Evolutionary conservation across 2,113 vertebrate species (phyloP).

Genomic region (Morone chrysops): DNA sequence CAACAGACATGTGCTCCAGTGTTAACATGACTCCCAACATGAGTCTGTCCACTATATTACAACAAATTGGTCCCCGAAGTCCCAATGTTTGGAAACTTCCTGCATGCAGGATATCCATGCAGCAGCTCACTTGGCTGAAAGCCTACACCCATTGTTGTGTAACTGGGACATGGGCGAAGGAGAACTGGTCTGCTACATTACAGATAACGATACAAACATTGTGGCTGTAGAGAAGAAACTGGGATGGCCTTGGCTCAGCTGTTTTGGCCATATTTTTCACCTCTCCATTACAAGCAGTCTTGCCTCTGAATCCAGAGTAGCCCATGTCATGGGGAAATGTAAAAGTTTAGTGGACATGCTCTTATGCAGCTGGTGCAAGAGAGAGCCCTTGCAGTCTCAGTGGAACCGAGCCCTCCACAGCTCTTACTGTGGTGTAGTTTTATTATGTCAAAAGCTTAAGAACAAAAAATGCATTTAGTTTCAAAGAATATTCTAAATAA

Average conservation of each 20-base stretch:
- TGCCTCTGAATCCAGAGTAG: conserved; percentile 2
- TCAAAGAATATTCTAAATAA: neutral
- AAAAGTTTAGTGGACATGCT: conserved; percentile 37
- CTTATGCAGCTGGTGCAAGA: conserved; percentile 10
- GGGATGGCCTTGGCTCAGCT: conserved; percentile 42
- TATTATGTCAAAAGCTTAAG: neutral
- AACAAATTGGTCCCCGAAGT: conserved; percentile 56
- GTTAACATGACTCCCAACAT: conserved; percentile 56
- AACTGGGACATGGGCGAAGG: conserved; percentile 40
- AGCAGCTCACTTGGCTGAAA: conserved; percentile 49
- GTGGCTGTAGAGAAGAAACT: conserved; percentile 23
- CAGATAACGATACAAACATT: conserved; percentile 44
- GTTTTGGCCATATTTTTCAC: conserved; percentile 35
- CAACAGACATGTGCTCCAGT: conserved; percentile 20
- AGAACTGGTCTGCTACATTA: conserved; percentile 42
- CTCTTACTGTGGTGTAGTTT: neutral
- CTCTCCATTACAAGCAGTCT: conserved; percentile 16
- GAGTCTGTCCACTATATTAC: conserved; percentile 38
- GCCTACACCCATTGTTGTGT: conserved; percentile 18
- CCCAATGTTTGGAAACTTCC: conserved; percentile 50
- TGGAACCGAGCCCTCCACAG: neutral
- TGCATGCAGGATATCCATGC: conserved; percentile 31
- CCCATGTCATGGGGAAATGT: conserved; percentile 24
- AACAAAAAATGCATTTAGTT: neutral
- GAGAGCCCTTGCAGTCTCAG: neutral